Evolutionary conservation across 1,140 invertebrate species (phyloP).

Genomic region (Eufriesea mexicana): DNA sequence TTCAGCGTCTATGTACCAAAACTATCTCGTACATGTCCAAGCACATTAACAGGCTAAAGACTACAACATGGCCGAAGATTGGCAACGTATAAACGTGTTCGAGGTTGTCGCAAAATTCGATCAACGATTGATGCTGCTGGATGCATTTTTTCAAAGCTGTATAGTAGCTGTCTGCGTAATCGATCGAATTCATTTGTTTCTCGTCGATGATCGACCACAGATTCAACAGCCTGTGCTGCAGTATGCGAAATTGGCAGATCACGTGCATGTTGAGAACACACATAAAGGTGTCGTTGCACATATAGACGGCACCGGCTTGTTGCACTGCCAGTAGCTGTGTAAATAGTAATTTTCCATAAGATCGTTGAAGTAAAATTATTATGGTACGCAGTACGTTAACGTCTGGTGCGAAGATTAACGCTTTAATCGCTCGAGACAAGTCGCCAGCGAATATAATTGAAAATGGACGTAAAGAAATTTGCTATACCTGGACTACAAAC

Average conservation of each 20-base stretch:
- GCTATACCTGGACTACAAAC: slow-evolving; percentile 55
- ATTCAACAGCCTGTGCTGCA: slow-evolving; percentile 47
- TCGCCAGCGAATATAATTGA: neutral
- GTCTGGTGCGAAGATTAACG: neutral
- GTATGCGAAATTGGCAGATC: slow-evolving; percentile 58
- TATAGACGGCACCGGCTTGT: slow-evolving; percentile 49
- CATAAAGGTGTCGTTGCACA: slow-evolving; percentile 59
- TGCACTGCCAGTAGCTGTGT: slow-evolving; percentile 14
- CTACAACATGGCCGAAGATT: slow-evolving; percentile 46
- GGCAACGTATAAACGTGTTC: slow-evolving; percentile 42
- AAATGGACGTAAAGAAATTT: neutral
- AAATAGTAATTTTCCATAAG: neutral
- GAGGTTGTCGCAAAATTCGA: slow-evolving; percentile 42
- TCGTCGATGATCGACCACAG: neutral
- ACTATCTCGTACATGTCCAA: slow-evolving; percentile 56
- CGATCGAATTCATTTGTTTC: neutral
- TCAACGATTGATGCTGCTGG: slow-evolving; percentile 39
- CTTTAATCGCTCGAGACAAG: neutral
- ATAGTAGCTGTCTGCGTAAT: neutral
- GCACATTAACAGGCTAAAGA: slow-evolving; percentile 58
- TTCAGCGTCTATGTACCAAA: slow-evolving; percentile 41
- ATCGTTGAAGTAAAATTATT: neutral
- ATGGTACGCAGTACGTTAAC: neutral
- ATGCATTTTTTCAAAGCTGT: slow-evolving; percentile 3
- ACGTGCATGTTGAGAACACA: slow-evolving; percentile 49